A percentile compares a stretch with the other conserved stretches of the same genome.
phyloP scores from a whole-genome alignment of 2,797 vertebrate species.

The Chaetophractus vellerosus region DNA sequence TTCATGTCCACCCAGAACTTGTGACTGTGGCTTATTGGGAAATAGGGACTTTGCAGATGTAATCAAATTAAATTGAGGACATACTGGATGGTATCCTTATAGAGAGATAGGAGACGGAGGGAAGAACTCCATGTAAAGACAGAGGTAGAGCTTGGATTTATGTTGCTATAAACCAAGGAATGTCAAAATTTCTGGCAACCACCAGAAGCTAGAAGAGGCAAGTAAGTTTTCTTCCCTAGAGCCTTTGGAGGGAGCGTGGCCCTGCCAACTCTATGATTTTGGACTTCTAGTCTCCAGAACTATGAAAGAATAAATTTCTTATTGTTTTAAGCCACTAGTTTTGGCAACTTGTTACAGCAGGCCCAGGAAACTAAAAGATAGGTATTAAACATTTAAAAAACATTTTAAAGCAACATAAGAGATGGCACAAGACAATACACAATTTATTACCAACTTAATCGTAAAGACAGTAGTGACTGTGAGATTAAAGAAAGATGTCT shows the following conservation, averaged over 20 bases:
- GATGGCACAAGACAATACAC: background rate
- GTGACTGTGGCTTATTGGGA: background rate
- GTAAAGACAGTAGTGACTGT: background rate
- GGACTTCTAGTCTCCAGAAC: too few relatives aligned
- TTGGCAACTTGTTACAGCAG: too few relatives aligned
- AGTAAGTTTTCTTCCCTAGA: background rate
- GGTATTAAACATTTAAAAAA: background rate
- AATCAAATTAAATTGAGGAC: background rate
- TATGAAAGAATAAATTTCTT: too few relatives aligned
- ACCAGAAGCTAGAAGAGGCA: background rate
- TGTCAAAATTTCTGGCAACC: background rate
- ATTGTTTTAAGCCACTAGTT: too few relatives aligned
- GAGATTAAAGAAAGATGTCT: background rate
- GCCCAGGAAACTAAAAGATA: too few relatives aligned
- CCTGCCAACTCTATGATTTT: too few relatives aligned
- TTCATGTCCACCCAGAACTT: background rate
- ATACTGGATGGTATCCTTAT: background rate
- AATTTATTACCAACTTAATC: background rate
- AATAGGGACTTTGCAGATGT: background rate
- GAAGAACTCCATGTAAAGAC: background rate
- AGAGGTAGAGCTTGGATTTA: background rate
- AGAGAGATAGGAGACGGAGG: background rate
- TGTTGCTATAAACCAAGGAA: background rate
- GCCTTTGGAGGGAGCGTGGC: background rate
- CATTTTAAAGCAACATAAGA: conserved; percentile 26